A percentile compares a stretch with the other conserved stretches of the same genome.
These are phyloP conservation scores for Gerris lacustris DNA, from an alignment of 2,888 invertebrate species.

Conservation along the genomic window DNA sequence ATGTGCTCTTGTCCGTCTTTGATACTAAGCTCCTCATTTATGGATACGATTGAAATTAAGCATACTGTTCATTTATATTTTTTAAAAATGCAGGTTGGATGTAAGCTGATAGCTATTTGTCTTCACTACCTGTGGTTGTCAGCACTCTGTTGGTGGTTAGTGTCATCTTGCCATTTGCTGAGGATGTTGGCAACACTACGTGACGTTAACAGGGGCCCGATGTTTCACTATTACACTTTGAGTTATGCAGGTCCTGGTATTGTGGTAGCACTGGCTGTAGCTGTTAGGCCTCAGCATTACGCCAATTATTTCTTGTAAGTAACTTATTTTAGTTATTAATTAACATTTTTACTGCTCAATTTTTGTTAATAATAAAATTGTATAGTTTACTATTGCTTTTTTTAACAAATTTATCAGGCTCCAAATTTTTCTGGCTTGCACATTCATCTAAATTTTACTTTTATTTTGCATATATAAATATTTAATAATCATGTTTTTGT, in stretches of 20 bases:
- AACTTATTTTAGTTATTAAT: background rate
- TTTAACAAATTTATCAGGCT: too few relatives aligned
- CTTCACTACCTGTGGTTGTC: constrained; percentile 88
- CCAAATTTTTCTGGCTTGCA: too few relatives aligned
- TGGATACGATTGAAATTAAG: too few relatives aligned
- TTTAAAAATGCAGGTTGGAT: constrained; percentile 46
- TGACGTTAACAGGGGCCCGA: constrained; percentile 89
- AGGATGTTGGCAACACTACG: constrained; percentile 89
- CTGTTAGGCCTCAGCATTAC: constrained; percentile 86
- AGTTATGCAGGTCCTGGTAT: constrained; percentile 89
- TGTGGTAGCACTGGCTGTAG: constrained; percentile 78
- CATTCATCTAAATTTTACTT: too few relatives aligned
- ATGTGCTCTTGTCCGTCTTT: too few relatives aligned
- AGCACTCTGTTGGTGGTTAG: constrained; percentile 81
- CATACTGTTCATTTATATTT: background rate
- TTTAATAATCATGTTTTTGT: constrained; percentile 9
- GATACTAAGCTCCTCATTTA: too few relatives aligned
- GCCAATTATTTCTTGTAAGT: constrained; percentile 88
- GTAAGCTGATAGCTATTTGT: constrained; percentile 78
- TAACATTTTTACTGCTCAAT: too few relatives aligned
- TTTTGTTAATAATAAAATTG: too few relatives aligned
- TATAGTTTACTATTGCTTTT: too few relatives aligned
- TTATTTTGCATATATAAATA: background rate
- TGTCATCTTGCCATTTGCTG: constrained; percentile 84
- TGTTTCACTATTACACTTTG: constrained; percentile 81